Conservation (phyloP, 2,888 invertebrate genomes). For the Chrysomela aeneicollis region DNA sequence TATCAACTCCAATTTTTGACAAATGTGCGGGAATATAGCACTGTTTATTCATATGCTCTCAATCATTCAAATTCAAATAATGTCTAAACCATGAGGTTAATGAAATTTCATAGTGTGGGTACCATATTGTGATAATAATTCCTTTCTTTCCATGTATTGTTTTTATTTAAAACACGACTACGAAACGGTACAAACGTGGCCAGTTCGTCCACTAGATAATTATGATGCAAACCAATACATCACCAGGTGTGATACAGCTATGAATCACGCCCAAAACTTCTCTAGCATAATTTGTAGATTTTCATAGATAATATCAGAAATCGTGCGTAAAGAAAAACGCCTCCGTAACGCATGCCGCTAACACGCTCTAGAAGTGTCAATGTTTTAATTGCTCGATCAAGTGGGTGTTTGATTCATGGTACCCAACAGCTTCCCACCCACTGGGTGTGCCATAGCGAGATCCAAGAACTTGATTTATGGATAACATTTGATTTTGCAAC, state of each 20-base stretch:
- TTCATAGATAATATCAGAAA: constrained; percentile 21
- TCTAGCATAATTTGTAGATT: constrained; percentile 11
- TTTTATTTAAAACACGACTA: no score
- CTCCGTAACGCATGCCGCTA: constrained; percentile 9
- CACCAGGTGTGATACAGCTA: not conserved
- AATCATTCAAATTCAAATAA: no score
- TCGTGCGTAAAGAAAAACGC: constrained; percentile 22
- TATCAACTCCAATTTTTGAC: no score
- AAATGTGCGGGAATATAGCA: no score
- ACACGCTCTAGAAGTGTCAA: constrained; percentile 34
- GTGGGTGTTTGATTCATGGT: constrained; percentile 43
- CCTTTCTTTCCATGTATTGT: no score
- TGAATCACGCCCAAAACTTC: not conserved
- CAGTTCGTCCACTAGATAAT: not conserved
- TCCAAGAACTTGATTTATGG: constrained; percentile 17
- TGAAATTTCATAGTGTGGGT: no score
- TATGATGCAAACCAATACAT: not conserved
- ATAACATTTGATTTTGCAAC: constrained; percentile 21
- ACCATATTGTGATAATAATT: no score
- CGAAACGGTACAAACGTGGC: no score
- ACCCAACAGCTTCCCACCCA: constrained; percentile 31
- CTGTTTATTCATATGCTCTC: no score
- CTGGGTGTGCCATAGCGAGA: constrained; percentile 31
- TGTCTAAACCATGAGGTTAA: no score
- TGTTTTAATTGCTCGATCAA: constrained; percentile 38